These are phyloP conservation scores for Athalia rosae DNA, from an alignment of 2,888 invertebrate species.

Conservation along the genomic window DNA sequence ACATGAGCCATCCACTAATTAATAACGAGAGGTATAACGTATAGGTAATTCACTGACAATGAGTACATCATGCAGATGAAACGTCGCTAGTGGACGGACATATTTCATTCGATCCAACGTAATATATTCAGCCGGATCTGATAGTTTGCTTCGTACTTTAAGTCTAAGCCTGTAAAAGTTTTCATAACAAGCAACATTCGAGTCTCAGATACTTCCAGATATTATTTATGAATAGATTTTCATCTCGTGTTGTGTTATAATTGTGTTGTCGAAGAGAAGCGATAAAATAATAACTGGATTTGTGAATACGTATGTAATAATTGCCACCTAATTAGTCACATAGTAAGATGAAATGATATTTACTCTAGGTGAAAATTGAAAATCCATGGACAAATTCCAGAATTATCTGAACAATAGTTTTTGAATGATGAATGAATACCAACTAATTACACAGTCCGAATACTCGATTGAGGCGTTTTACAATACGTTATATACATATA, in stretches of 20 bases:
- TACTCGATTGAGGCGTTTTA: not conserved
- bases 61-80: conserved; percentile 18
- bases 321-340: too few species aligned
- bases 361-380: too few species aligned
- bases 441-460: not conserved
- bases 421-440: not conserved
- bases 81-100: conserved; percentile 39
- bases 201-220: too few species aligned
- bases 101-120: conserved; percentile 4
- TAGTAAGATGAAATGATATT: too few species aligned
- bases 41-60: not conserved
- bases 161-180: not conserved
- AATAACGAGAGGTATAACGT: not conserved
- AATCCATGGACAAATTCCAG: not conserved
- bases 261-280: too few species aligned
- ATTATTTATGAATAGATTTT: too few species aligned
- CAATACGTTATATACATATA: conserved; percentile 3
- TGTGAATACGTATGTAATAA: too few species aligned
- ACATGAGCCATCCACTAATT: too few species aligned
- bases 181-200: not conserved
- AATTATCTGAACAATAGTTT: not conserved
- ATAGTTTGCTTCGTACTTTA: conserved; percentile 15
- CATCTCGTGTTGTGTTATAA: too few species aligned
- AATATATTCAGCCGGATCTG: conserved; percentile 4
- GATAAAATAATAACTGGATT: too few species aligned